A percentile compares a stretch with the other conserved stretches of the same genome.
These are phyloP conservation scores for Thyatira batis DNA, from an alignment of 2,888 invertebrate genomes.

Conservation along the genomic window DNA sequence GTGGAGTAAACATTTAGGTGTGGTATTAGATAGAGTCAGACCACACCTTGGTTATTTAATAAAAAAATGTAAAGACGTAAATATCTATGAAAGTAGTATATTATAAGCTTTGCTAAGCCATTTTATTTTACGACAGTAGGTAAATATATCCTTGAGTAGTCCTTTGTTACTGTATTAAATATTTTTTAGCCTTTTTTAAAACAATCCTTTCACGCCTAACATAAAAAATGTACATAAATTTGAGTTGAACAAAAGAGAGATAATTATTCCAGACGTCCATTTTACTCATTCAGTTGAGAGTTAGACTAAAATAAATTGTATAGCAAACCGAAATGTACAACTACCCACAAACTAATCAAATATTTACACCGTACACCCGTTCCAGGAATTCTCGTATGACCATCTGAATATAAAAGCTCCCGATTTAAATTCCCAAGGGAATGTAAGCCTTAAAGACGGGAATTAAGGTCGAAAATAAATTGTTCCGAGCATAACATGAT, in stretches of 20 bases:
- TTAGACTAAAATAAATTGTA: neutral
- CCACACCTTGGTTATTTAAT: neutral
- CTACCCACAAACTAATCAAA: neutral
- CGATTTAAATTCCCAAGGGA: conserved; percentile 9
- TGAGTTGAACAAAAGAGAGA: neutral
- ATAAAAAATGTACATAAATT: neutral
- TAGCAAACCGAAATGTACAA: neutral
- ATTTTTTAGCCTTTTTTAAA: neutral
- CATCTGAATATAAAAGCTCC: conserved; percentile 10
- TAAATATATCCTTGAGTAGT: too few relatives aligned
- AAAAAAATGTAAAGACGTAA: too few relatives aligned
- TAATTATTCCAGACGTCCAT: neutral
- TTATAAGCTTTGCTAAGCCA: too few relatives aligned
- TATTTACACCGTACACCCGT: neutral
- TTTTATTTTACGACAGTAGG: too few relatives aligned
- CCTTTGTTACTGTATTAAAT: too few relatives aligned
- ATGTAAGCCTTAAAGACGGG: neutral
- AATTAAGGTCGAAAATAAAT: neutral
- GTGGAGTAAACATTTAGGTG: neutral
- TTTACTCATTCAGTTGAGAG: neutral
- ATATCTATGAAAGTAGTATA: too few relatives aligned
- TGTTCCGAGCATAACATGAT: neutral
- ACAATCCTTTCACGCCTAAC: neutral
- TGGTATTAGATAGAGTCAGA: neutral
- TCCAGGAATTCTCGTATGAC: conserved; percentile 4